Evolutionary conservation across 2,797 vertebrate genomes (phyloP).

Genomic region (Sebastes hopkinsi): DNA sequence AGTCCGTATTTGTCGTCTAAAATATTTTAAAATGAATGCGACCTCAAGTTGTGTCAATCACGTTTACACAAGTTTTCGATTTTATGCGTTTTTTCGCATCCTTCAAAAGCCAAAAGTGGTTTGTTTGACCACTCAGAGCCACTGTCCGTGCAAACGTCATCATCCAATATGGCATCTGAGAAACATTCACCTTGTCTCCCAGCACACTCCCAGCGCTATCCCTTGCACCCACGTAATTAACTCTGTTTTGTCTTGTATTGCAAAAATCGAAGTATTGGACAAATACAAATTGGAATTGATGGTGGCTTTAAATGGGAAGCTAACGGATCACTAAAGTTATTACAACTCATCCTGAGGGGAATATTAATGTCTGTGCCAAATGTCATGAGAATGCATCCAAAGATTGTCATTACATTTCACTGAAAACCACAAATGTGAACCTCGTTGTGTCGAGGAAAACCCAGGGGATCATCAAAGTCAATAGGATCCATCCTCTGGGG

Average conservation of each 20-base stretch:
- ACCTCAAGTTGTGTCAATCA: too few relatives aligned
- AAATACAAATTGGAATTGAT: neutral
- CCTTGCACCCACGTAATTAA: too few relatives aligned
- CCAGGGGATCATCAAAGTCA: neutral
- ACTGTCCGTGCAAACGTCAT: too few relatives aligned
- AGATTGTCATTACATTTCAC: neutral
- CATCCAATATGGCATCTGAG: too few relatives aligned
- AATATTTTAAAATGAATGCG: too few relatives aligned
- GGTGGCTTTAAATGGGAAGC: neutral
- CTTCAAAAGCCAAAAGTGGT: fast-evolving
- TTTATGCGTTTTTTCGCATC: fast-evolving
- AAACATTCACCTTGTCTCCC: too few relatives aligned
- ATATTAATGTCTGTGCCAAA: neutral
- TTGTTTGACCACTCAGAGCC: too few relatives aligned
- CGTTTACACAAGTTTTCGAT: too few relatives aligned
- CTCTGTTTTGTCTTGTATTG: too few relatives aligned
- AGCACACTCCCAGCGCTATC: too few relatives aligned
- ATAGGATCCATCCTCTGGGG: neutral
- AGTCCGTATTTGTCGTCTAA: too few relatives aligned
- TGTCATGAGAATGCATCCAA: neutral
- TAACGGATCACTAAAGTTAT: neutral
- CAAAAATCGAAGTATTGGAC: neutral
- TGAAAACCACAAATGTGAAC: neutral
- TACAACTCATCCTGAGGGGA: neutral
- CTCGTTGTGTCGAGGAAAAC: neutral